These are phyloP conservation scores for Nipponia nippon DNA, from an alignment of 2,113 vertebrate genomes.

Conservation along the genomic window DNA sequence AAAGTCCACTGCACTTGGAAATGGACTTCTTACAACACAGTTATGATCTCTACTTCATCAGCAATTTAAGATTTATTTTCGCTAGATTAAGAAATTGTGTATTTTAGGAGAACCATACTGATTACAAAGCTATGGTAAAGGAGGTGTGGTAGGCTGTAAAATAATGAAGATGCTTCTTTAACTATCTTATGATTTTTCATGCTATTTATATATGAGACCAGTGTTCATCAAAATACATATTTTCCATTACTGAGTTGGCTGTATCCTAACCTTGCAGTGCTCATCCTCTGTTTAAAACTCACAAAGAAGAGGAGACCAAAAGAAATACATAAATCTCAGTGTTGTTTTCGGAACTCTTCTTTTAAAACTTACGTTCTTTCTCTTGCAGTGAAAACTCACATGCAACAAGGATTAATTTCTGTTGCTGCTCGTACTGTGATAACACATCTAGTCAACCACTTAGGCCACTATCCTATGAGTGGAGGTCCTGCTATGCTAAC, in stretches of 20 bases:
- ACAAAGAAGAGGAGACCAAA: not conserved
- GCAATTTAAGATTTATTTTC: constrained; percentile 4
- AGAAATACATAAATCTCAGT: not conserved
- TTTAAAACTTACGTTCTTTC: constrained; percentile 17
- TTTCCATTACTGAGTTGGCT: not conserved
- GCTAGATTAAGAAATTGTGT: not conserved
- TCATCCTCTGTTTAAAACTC: not conserved
- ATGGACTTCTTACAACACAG: not conserved
- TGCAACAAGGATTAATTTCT: constrained; percentile 95
- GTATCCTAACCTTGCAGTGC: not conserved
- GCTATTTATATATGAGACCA: not conserved
- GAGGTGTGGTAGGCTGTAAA: not conserved
- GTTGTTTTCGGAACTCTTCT: not conserved
- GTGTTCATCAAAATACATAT: not conserved
- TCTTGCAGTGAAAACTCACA: constrained; percentile 88
- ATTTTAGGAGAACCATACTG: not conserved
- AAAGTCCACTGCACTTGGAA: not conserved
- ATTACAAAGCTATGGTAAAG: not conserved
- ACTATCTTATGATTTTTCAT: not conserved
- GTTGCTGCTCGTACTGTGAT: constrained; percentile 97
- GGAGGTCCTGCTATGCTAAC: constrained; percentile 96
- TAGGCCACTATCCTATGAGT: constrained; percentile 97
- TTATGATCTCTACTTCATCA: not conserved
- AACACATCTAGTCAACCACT: constrained; percentile 94
- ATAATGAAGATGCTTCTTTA: not conserved